These are phyloP conservation scores for Lithophane ornitopus DNA, from an alignment of 2,888 invertebrate genomes.

Conservation along the genomic window DNA sequence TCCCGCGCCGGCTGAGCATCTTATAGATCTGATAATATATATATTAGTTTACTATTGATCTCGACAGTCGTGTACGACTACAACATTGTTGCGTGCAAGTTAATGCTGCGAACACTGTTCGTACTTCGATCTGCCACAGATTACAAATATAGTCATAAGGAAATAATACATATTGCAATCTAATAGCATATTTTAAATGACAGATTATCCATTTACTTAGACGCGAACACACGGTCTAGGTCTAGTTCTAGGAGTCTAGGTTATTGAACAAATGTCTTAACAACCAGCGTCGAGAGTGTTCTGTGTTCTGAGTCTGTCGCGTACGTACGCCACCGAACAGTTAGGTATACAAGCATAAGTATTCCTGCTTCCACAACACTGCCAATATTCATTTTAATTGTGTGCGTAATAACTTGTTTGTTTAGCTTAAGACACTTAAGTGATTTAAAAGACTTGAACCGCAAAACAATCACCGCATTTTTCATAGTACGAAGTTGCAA, in stretches of 20 bases:
- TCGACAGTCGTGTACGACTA: constrained; percentile 6
- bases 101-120: background rate
- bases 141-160: constrained; percentile 24
- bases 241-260: too few relatives aligned
- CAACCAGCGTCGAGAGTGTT: constrained; percentile 7
- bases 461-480: background rate
- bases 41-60: constrained; percentile 11
- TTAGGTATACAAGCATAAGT: background rate
- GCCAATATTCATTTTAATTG: background rate
- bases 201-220: constrained; percentile 40
- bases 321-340: background rate
- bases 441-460: background rate
- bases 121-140: constrained; percentile 12
- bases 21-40: constrained; percentile 32
- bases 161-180: constrained; percentile 44
- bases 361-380: background rate
- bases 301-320: background rate
- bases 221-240: constrained; percentile 8
- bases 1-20: background rate
- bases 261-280: constrained; percentile 19
- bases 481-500: too few relatives aligned
- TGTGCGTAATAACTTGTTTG: background rate
- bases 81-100: constrained; percentile 2
- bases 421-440: background rate
- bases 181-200: constrained; percentile 61